phyloP scores from a whole-genome alignment of 2,113 vertebrate genomes.

The Oryctolagus cuniculus region mOryCun1.1 NC_091448.1:53071001-53071500 shows the following conservation, averaged over 20 bases:
- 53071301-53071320: neutral
- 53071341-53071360: neutral
- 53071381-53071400: neutral
- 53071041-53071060: neutral
- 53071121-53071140: neutral
- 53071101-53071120: neutral
- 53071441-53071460: neutral
- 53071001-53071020: neutral
- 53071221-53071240: neutral
- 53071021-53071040: neutral
- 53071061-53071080: neutral
- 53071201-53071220: neutral
- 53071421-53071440: neutral
- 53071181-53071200: neutral
- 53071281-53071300: neutral
- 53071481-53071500: neutral
- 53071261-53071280: constrained; percentile 6
- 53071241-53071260: neutral
- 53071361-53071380: no score
- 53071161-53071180: neutral
- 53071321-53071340: fast-evolving
- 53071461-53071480: neutral
- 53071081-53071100: neutral
- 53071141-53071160: neutral
- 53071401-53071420: neutral